These are phyloP conservation scores for Drosophila busckii DNA, from an alignment of 1,140 invertebrate genomes.

Conservation along the genomic window DNA sequence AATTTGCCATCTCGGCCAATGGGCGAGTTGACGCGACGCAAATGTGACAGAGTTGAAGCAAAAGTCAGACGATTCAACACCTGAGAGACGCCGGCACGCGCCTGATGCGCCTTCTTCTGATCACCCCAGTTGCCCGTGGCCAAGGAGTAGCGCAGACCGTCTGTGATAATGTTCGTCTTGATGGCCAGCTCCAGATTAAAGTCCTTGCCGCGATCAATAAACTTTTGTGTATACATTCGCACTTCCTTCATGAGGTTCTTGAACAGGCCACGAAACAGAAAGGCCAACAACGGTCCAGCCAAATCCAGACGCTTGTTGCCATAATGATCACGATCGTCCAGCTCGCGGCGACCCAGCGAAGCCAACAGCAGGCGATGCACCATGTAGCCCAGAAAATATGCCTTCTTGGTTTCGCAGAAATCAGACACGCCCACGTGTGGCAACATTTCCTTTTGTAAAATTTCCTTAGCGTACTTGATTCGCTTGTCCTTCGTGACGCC, in stretches of 20 bases:
- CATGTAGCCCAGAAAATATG: constrained; percentile 99
- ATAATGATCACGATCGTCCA: constrained; percentile 99
- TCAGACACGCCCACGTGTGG: constrained; percentile 99
- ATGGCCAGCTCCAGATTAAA: constrained; percentile 98
- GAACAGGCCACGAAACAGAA: constrained; percentile 95
- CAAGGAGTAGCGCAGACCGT: constrained; percentile 97
- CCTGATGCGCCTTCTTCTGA: constrained; percentile 99
- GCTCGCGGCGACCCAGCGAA: constrained; percentile 94
- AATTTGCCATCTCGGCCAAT: constrained; percentile 99
- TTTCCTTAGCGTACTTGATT: constrained; percentile 99
- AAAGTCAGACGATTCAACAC: constrained; percentile 98
- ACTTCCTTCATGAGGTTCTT: constrained; percentile 97
- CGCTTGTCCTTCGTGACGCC: constrained; percentile 99
- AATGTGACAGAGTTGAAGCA: constrained; percentile 98
- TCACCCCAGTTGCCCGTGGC: constrained; percentile 99
- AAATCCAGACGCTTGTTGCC: constrained; percentile 98
- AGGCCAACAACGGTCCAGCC: constrained; percentile 96
- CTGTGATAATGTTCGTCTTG: constrained; percentile 98
- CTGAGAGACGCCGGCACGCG: constrained; percentile 94
- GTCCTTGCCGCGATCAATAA: constrained; percentile 98
- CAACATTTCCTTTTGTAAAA: constrained; percentile 99
- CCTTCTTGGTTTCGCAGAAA: constrained; percentile 99
- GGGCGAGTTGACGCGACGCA: constrained; percentile 97
- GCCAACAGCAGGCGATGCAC: constrained; percentile 96
- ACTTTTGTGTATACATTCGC: constrained; percentile 98